Conservation (phyloP, 2,888 invertebrate species). For the Horisme vitalbata region DNA sequence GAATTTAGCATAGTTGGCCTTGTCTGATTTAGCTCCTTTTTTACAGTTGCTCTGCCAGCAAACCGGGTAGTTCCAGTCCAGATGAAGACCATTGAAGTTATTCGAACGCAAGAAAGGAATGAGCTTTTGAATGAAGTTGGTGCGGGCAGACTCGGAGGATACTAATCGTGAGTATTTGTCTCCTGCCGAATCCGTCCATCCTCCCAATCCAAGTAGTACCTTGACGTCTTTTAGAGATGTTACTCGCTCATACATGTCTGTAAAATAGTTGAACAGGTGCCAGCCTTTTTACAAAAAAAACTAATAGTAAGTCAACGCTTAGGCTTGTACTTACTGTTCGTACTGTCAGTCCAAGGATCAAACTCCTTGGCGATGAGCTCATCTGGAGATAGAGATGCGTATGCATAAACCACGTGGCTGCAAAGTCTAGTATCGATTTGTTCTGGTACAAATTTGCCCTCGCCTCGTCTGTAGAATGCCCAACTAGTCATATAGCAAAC, state of each 20-base stretch:
- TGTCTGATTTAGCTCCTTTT: conserved; percentile 90
- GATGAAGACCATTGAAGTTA: conserved; percentile 92
- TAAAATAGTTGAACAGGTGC: not conserved
- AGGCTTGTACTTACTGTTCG: conserved; percentile 85
- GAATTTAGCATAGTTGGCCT: conserved; percentile 89
- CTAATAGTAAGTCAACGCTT: too few species aligned
- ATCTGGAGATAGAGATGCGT: conserved; percentile 92
- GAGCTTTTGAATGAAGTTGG: conserved; percentile 87
- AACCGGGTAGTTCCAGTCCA: conserved; percentile 97
- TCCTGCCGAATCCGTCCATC: conserved; percentile 96
- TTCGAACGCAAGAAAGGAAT: conserved; percentile 88
- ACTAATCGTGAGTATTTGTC: conserved; percentile 93
- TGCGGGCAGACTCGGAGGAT: conserved; percentile 84
- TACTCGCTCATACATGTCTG: conserved; percentile 91
- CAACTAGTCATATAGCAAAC: conserved; percentile 95
- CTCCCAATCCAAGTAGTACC: conserved; percentile 93
- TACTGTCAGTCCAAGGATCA: conserved; percentile 94
- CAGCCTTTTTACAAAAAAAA: too few species aligned
- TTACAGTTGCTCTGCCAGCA: conserved; percentile 96
- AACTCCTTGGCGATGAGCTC: conserved; percentile 90
- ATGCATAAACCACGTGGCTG: conserved; percentile 95
- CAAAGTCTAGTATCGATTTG: conserved; percentile 91
- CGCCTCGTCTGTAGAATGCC: conserved; percentile 92
- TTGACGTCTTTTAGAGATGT: conserved; percentile 86
- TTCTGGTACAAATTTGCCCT: conserved; percentile 94